Evolutionary conservation across 1,140 invertebrate species (phyloP), one percentile per base, ranked within the genome.

Genomic region (Arctopsyche grandis): DNA sequence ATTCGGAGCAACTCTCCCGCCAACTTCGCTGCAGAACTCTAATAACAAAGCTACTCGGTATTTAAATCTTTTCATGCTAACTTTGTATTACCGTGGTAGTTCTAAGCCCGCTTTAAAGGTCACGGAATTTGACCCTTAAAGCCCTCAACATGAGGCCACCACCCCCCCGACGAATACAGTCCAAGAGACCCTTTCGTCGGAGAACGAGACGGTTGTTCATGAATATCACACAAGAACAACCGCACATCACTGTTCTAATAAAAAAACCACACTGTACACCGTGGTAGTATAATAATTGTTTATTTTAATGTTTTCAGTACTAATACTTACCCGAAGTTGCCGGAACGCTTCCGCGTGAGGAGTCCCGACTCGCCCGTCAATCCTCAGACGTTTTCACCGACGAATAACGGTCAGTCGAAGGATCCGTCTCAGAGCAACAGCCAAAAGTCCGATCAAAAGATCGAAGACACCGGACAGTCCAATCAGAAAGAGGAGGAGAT

Each of bases 261-360:
- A n/a, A n/a, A n/a, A n/a, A 60, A 82, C 81, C 43, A 80, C 80
- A 77, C 79, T 82, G 14, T 80, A 66, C n/a, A 38, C 29, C 7
- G 29, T 38, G 3, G 29, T 38, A 4, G 1, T 38, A 38, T 38
- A 38, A 48, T 60, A 60, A 21, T 16, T 66, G 12, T 22, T 12
- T 44, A 38, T 14, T 71, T 56, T 56, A 24, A 10, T 24, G 5
- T 77, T 52, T 69, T 19, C 83, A 89, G 89, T 83, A 91, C 90
- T 74, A 89, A 91, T 83, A 90, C 91, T 0, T 91, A 91, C 84
- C 91, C 91, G 7, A 91, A 91, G 84, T 83, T 91, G 19, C 90
- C 90, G 16, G 91, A 92, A 60, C 91, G 91, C 82, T 92, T 91
- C 84, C 88, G 90, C 52, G 88, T 90, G 44, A 87, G 89, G 4